Evolutionary conservation across 2,113 vertebrate genomes (phyloP).

Genomic region (Paralichthys olivaceus): DNA sequence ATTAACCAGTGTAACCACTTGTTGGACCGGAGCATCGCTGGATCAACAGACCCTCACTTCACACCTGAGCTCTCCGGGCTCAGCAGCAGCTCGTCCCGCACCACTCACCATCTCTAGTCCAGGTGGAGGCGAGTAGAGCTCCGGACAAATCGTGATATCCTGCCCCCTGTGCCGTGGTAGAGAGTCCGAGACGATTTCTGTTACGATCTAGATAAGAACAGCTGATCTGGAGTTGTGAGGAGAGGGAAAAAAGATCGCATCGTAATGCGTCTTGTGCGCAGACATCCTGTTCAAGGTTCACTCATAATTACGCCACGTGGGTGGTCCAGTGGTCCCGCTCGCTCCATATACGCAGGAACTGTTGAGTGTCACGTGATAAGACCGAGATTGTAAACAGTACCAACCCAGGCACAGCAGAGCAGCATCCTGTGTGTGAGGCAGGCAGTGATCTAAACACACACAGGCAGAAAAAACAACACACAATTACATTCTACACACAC

Average conservation of each 20-base stretch:
- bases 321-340: slow-evolving; percentile 92
- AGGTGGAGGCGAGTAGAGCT: too few relatives aligned
- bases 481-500: neutral
- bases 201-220: slow-evolving; percentile 44
- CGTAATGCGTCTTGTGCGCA: slow-evolving; percentile 78
- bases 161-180: neutral
- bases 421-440: neutral
- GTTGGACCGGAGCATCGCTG: too few relatives aligned
- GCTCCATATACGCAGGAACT: slow-evolving; percentile 86
- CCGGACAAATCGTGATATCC: slow-evolving; percentile 28
- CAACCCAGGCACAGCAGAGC: slow-evolving; percentile 1
- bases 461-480: neutral
- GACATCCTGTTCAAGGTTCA: slow-evolving; percentile 83
- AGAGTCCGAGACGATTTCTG: slow-evolving; percentile 23
- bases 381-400: slow-evolving; percentile 57
- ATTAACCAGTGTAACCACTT: too few relatives aligned
- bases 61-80: too few relatives aligned
- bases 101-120: too few relatives aligned
- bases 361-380: slow-evolving; percentile 85
- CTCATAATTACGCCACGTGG: slow-evolving; percentile 87
- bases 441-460: neutral
- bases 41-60: too few relatives aligned
- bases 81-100: too few relatives aligned
- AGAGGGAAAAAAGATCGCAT: neutral
- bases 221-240: slow-evolving; percentile 51